Base-by-base conservation (phyloP, 1,140 invertebrate genomes). In the Physella acuta region DNA sequence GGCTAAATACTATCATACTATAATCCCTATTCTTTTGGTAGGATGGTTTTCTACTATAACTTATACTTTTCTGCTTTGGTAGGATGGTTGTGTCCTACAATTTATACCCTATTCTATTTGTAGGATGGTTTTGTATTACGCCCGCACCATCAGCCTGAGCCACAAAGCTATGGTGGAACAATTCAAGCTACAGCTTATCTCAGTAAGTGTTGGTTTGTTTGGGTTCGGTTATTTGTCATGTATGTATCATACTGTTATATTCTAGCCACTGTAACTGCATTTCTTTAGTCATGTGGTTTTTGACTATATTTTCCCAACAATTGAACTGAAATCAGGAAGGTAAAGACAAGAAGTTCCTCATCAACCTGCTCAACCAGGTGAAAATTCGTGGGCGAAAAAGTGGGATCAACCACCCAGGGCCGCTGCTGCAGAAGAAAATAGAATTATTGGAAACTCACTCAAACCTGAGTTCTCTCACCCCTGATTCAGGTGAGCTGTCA, bases 331-430 rank as follows among this genome's bases (percentile, higher is more conserved):
- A 71, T 3, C 69, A 79, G 79, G 80, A 81, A 67, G 78, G 76
- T 5, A 77, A 79, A 63, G 80, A 81, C 70, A 81, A 81, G 71
- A 73, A 73, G 5, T 81, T 78, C 60, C 67, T 81, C n/a, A 59
- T 79, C 66, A 75, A 78, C 44, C 69, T 80, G 68, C 70, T 78
- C 20, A 73, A 79, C 55, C 66, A 75, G 34, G 76, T 76, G 16
- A 73, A 63, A 33, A 64, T 63, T 70, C 72, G 53, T 68, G 72
- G 36, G 17, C 68, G 26, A 1, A 36, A 37, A n/a, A 30, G 26
- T 44, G 24, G 31, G 34, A n/a, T 53, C 37, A 11, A 1, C 11
- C 36, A 30, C 24, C 1, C 52, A 59, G 66, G 28, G 36, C 55
- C 4, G 30, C 33, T 24, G 31, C 55, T 5, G 36, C 52, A 37